Evolutionary conservation across 2,113 vertebrate genomes (phyloP).

Genomic region (Trogon surrucura): DNA sequence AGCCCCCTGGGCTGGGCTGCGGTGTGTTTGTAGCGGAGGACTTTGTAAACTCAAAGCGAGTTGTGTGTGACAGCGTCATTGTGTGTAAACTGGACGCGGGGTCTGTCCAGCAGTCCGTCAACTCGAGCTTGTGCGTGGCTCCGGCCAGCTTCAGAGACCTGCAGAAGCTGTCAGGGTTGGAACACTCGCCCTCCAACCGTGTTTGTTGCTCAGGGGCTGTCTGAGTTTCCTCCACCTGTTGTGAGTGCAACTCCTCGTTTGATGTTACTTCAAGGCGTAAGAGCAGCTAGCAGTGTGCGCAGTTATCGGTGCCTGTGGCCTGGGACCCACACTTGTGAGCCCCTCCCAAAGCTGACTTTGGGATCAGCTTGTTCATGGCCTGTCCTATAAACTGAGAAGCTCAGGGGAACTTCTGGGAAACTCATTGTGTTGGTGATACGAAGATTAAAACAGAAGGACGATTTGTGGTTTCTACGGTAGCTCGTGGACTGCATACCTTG

Average conservation of each 20-base stretch:
- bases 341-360: neutral
- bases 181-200: neutral
- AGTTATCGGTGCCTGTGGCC: neutral
- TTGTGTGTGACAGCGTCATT: neutral
- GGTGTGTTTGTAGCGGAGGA: neutral
- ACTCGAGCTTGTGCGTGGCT: neutral
- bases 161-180: neutral
- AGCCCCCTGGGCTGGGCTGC: neutral
- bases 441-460: neutral
- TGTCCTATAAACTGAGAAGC: neutral
- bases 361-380: neutral
- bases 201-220: neutral
- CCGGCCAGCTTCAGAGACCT: neutral
- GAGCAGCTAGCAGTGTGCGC: neutral
- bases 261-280: neutral
- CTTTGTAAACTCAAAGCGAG: neutral
- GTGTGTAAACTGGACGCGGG: rapidly evolving
- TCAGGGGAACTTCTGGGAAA: neutral
- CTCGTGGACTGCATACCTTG: neutral
- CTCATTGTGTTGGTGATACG: neutral
- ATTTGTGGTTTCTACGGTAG: neutral
- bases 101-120: neutral
- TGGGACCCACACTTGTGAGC: neutral
- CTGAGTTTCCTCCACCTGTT: neutral
- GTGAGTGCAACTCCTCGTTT: neutral